Evolutionary conservation across 2,888 invertebrate species (phyloP), one percentile per base, ranked within the genome.

Genomic region (Eilema sororculum): DNA sequence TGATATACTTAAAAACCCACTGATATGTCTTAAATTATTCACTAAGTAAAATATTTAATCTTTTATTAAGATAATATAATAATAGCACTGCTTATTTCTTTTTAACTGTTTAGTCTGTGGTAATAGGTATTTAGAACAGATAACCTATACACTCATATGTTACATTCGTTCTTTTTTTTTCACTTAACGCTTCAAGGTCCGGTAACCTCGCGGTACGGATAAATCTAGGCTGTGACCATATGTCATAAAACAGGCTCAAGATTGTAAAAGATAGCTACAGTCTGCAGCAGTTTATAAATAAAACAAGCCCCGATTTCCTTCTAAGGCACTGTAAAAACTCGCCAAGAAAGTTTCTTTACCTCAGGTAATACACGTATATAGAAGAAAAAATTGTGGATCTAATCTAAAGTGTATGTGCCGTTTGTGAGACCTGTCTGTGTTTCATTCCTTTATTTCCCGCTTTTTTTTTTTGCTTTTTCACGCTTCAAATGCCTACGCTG

Each of bases 301-400:
- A 52, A 52, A 65, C 8, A 56, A 3, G 22, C 12, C 13, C 13
- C 13, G 28, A 13, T 65, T 56, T 65, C 22, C 16, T 22, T 22
- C 3, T 41, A 25, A 16, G 20, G 41, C 25, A 22, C 12, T 8
- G n/a, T n/a, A 64, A 64, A 64, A 64, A 64, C 28, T n/a, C 10
- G 28, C 2, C 52, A 52, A 52, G 64, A 52, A 64, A 22, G 52
- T 65, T 56, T 56, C 13, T 56, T 64, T 62, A 41, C 41, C 2
- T 25, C 24, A 20, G 5, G 41, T 41, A 16, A 41, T 62, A 41
- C 12, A 25, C 25, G 58, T 28, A 58, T 13, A 25, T 37, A 22
- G 37, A 24, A 13, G 33, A 37, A 62, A 33, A 61, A 62, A 37
- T 6, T 33, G 52, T 52, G 52, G 52, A 52, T 60, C n/a, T n/a